Evolutionary conservation across 1,140 invertebrate species (phyloP), one percentile per base, ranked within the genome.

Genomic region (Ceratosolen fusciceps): DNA sequence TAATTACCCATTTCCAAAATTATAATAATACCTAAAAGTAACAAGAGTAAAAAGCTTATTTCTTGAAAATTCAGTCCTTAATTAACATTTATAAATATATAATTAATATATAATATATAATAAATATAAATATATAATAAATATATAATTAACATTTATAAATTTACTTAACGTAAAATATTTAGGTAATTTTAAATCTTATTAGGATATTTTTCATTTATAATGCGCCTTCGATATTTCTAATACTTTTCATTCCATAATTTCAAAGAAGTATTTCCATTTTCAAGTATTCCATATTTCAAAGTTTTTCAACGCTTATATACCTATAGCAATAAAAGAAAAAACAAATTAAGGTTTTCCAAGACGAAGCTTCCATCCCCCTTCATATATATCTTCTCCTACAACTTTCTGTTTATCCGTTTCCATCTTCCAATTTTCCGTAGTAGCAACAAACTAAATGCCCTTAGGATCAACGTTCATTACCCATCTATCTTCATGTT

Each of bases 331-430:
- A 5, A 29, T 71, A 52, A 52, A 71, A 70, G 37, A 70, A 39
- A 24, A 73, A 73, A 73, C 24, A 39, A 76, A 76, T 76, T 76
- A 52, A 67, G 10, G 65, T 56, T 75, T 70, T 80, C 31, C 43
- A 75, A 71, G 49, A 75, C 65, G 52, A 68, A 47, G 49, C 29
- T 65, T 37, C 34, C 43, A 21, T 79, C 62, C 29, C 58, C 47
- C 70, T 56, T 34, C 47, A 37, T 68, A 21, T 52, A 43, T 68
- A 67, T 70, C 58, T 58, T 58, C 43, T 34, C 47, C 54, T 68
- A 21, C 34, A 43, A 54, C 77, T 37, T 34, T 37, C 43, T 79
- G 54, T 39, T 47, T 58, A 58, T 56, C 39, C 47, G 37, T 68
- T 24, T 52, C 62, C 37, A 43, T 70, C 31, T 79, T 60, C 62